phyloP scores from a whole-genome alignment of 2,797 vertebrate species.

The Gallinago stenura region DNA sequence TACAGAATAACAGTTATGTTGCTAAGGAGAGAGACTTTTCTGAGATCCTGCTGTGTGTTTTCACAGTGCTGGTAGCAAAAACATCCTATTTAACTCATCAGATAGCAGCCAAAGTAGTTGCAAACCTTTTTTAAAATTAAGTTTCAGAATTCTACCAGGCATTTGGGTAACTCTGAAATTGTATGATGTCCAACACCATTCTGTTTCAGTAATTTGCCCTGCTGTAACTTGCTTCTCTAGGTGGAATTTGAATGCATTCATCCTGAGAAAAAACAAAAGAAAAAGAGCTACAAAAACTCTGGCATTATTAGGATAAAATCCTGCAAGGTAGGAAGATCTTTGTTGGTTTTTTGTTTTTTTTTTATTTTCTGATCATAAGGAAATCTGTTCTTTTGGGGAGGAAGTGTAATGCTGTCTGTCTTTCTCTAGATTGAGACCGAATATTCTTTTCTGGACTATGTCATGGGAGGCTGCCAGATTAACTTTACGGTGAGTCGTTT shows the following conservation, averaged over 20 bases:
- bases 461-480: constrained; percentile 96
- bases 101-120: background rate
- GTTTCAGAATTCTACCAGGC: background rate
- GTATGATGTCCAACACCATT: background rate
- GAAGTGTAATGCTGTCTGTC: background rate
- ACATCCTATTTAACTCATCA: background rate
- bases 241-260: constrained; percentile 91
- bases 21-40: background rate
- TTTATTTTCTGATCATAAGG: background rate
- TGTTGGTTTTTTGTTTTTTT: rapidly evolving
- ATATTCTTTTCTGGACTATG: constrained; percentile 91
- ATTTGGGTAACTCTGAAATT: background rate
- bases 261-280: constrained; percentile 93
- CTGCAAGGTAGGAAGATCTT: constrained; percentile 83
- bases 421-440: constrained; percentile 82
- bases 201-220: background rate
- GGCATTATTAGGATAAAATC: constrained; percentile 87
- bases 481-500: constrained; percentile 90
- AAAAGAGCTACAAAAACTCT: constrained; percentile 94
- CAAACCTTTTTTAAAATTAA: background rate
- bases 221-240: constrained; percentile 70
- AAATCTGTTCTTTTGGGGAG: background rate
- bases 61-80: background rate
- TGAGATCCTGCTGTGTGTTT: background rate
- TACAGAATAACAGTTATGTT: background rate